These are phyloP conservation scores for Choristoneura rosaceana DNA, from an alignment of 2,888 invertebrate species.

Conservation along the genomic window DNA sequence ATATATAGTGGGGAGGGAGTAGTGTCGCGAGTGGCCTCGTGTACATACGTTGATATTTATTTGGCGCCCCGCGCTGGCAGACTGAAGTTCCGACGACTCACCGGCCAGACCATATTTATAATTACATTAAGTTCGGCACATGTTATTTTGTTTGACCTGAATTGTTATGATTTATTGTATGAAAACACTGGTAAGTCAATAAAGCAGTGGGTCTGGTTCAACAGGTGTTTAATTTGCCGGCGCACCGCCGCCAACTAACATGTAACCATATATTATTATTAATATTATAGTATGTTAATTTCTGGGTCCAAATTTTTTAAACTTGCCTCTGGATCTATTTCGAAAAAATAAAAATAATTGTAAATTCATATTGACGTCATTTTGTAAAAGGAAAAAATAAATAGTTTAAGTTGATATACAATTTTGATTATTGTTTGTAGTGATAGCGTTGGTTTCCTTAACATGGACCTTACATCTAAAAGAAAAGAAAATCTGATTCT, in stretches of 20 bases:
- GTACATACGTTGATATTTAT: conserved; percentile 84
- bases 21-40: conserved; percentile 75
- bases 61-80: conserved; percentile 74
- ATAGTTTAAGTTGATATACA: conserved; percentile 82
- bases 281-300: conserved; percentile 60
- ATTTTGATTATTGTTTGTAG: conserved; percentile 64
- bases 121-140: conserved; percentile 79
- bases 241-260: conserved; percentile 55
- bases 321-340: conserved; percentile 63
- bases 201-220: conserved; percentile 85
- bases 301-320: conserved; percentile 73
- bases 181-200: conserved; percentile 85
- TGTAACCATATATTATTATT: conserved; percentile 55
- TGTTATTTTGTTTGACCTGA: conserved; percentile 84
- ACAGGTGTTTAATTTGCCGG: conserved; percentile 80
- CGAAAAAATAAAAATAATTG: conserved; percentile 72
- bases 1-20: conserved; percentile 69
- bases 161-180: conserved; percentile 86
- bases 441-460: too few species aligned
- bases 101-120: conserved; percentile 81
- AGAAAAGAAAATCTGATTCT: too few species aligned
- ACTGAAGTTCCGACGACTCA: conserved; percentile 67
- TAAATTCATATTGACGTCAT: conserved; percentile 78
- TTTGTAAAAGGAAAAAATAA: conserved; percentile 83
- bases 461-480: too few species aligned